phyloP scores from a whole-genome alignment of 2,888 invertebrate genomes.

The Spisula solida region DNA sequence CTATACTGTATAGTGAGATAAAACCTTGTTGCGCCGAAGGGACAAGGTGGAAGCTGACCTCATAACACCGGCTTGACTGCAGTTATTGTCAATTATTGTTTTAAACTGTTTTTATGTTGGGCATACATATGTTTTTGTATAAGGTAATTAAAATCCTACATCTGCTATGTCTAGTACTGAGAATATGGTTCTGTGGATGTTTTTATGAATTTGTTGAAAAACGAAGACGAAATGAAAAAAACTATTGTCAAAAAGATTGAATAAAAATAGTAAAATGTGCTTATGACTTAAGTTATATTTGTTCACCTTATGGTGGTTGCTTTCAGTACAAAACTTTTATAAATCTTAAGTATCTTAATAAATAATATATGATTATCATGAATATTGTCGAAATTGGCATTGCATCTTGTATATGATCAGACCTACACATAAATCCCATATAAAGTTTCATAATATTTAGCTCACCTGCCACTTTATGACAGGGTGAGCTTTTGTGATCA shows the following conservation, averaged over 20 bases:
- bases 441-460: too few relatives aligned
- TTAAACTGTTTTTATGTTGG: slow-evolving; percentile 14
- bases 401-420: too few relatives aligned
- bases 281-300: not conserved
- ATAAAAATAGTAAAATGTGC: slow-evolving; percentile 45
- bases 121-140: slow-evolving; percentile 11
- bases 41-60: too few relatives aligned
- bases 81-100: not conserved
- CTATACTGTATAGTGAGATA: too few relatives aligned
- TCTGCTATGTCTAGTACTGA: not conserved
- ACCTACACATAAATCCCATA: too few relatives aligned
- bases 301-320: not conserved
- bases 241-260: slow-evolving; percentile 20
- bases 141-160: not conserved
- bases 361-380: not conserved
- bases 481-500: too few relatives aligned
- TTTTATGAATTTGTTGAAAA: slow-evolving; percentile 27
- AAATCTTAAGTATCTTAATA: too few relatives aligned
- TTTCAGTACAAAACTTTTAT: not conserved
- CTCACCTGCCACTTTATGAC: too few relatives aligned
- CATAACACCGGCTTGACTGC: too few relatives aligned
- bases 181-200: slow-evolving; percentile 13
- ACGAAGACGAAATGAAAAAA: slow-evolving; percentile 26
- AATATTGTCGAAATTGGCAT: too few relatives aligned
- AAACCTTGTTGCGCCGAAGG: too few relatives aligned